Base-by-base conservation (phyloP, 2,888 invertebrate species). In the Polydrusus tereticollis region DNA sequence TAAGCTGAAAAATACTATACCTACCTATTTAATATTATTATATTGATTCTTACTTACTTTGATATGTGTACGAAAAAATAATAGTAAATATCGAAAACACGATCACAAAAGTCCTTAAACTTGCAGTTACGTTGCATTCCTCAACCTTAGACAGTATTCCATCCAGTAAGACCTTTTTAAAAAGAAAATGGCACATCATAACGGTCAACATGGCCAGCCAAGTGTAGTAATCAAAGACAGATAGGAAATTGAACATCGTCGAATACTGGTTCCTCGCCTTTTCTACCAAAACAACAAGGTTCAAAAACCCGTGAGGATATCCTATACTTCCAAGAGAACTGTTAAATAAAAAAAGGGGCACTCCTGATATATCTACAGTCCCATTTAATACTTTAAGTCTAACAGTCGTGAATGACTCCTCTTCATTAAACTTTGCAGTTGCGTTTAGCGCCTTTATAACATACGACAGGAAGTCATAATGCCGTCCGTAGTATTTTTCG, bases 271-370 rank as follows among this genome's bases (percentile, higher is more conserved):
- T 10, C 2, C 16, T 38, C 2, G 41, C 10, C 5, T 38, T 69
- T 21, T 29, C 14, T 36, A 55, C 45, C 12, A 55, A 23, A 23
- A 55, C 45, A n/a, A 43, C 43, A 18, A 69, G n/a, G 43, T 69
- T 41, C 45, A 55, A 14, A 14, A 69, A 62, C 10, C 29, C 26
- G 43, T 62, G 55, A 2, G 69, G 69, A 43, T 69, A 69, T 3
- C 41, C 69, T 2, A 63, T 18, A 52, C 10, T 3, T 23, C 10
- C 18, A n/a, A 69, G 21, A 6, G 41, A 6, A 16, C 41, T 41
- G 1, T 43, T 33, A 4, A 26, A 43, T 21, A 62, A 23, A 57
- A 62, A 69, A 3, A 41, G 16, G 10, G 43, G 21, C 0, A 43
- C 2, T 3, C 29, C 33, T 10, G 21, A 14, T 6, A 69, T 45